Evolutionary conservation across 1,140 invertebrate genomes (phyloP).

Genomic region (Hermetia illucens): DNA sequence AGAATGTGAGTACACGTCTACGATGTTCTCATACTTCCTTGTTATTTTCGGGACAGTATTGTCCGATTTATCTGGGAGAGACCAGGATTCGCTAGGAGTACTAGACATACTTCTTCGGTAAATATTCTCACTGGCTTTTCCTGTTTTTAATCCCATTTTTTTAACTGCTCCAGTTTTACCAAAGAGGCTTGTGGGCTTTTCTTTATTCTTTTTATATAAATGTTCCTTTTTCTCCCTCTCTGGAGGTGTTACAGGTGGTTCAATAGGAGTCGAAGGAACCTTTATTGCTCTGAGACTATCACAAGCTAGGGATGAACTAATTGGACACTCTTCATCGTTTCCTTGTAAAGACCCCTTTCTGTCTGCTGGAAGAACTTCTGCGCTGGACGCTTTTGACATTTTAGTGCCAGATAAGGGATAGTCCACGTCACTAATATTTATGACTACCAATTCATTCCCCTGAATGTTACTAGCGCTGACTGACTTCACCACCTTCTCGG

Average conservation of each 20-base stretch:
- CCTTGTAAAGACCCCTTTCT: not conserved
- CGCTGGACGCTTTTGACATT: not conserved
- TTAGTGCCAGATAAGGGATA: not conserved
- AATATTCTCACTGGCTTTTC: not conserved
- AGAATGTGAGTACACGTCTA: slow-evolving; percentile 1
- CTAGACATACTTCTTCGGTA: not conserved
- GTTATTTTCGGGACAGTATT: slow-evolving; percentile 21
- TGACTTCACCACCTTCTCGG: slow-evolving; percentile 41
- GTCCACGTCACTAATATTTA: not conserved
- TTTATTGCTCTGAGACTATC: not conserved
- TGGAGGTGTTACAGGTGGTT: not conserved
- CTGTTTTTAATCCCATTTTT: not conserved
- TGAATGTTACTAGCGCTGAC: slow-evolving; percentile 35
- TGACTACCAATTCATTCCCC: slow-evolving; percentile 3
- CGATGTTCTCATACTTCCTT: slow-evolving; percentile 17
- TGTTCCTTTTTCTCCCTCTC: not conserved
- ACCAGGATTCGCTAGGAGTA: slow-evolving; percentile 1
- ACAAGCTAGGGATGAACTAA: not conserved
- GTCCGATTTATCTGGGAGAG: slow-evolving; percentile 15
- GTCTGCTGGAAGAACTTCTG: not conserved
- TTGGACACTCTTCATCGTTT: not conserved
- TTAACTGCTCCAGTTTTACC: not conserved
- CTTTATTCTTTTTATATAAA: slow-evolving; percentile 1
- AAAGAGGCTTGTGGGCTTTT: not conserved
- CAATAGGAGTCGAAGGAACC: too few relatives aligned